Base-by-base conservation (phyloP, 2,888 invertebrate genomes). In the Himalopsyche kuldschensis region DNA sequence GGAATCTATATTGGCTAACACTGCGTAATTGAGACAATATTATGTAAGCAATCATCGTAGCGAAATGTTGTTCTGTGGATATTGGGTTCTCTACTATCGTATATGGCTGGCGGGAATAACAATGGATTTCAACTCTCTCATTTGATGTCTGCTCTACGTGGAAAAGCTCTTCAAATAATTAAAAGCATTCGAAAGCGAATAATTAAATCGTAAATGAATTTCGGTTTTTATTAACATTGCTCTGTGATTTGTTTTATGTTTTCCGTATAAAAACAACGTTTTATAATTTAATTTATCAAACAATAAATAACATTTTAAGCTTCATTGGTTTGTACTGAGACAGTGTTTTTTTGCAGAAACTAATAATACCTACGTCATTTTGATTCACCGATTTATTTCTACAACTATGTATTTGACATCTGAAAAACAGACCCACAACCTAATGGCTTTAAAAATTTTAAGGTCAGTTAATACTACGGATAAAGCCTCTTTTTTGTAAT, bases 11-110 rank as follows among this genome's bases (percentile, higher is more conserved):
- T 83, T 80, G 77, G 80, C 83, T 80, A 46, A 76, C 69, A 48
- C 79, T 20, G 55, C 46, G 48, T 83, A 80, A 83, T 80, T 76
- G 75, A 83, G 80, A 80, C 80, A 77, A 83, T 83, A 80, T 80
- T 77, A 77, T 77, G 35, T 78, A 47, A 76, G 47, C 81, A 75
- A 76, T 81, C 81, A 81, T 76, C 76, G 35, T 30, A 80, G 81
- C 17, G 27, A 41, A 76, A 75, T 77, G 41, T 41, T 41, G 77
- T 24, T 41, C 41, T n/a, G 55, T 20, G 24, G 55, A 55, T 55
- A 20, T 55, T 6, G 55, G 20, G 20, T 20, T 20, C 55, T 55
- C 2, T 20, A 55, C 55, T 20, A 10, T 20, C 20, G 24, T 55
- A 20, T 55, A 24, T 20, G 55, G 55, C 20, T 24, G 8, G n/a